phyloP scores from a whole-genome alignment of 2,113 vertebrate species.

The cat (Felis catus) region DNA sequence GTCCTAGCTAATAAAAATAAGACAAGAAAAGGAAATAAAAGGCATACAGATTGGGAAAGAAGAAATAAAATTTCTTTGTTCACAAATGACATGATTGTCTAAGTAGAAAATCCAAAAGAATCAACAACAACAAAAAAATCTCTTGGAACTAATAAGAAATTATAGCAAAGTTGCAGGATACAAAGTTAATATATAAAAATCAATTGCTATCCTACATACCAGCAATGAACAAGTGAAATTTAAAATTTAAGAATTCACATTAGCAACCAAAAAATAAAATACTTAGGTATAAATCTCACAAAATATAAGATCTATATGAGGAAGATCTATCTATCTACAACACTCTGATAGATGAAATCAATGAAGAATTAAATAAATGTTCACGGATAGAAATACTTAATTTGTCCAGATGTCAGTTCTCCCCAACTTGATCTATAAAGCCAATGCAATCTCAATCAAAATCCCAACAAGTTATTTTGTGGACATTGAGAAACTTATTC shows the following conservation, averaged over 20 bases:
- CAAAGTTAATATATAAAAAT: conserved; percentile 5
- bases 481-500: too few relatives aligned
- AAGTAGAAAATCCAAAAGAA: not conserved
- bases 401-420: not conserved
- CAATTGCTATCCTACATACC: not conserved
- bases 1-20: not conserved
- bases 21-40: not conserved
- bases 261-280: not conserved
- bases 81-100: not conserved
- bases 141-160: not conserved
- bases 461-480: too few relatives aligned
- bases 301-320: not conserved
- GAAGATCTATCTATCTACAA: not conserved
- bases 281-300: not conserved
- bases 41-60: not conserved
- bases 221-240: not conserved
- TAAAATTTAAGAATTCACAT: not conserved
- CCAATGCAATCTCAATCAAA: not conserved
- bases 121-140: not conserved
- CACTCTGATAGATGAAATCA: not conserved
- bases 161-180: not conserved
- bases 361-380: not conserved
- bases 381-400: not conserved
- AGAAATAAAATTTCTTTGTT: not conserved
- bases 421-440: not conserved